Percentiles rank a stretch among this genome's conserved stretches.
phyloP scores from a whole-genome alignment of 2,113 vertebrate species.

The Nymphicus hollandicus region DNA sequence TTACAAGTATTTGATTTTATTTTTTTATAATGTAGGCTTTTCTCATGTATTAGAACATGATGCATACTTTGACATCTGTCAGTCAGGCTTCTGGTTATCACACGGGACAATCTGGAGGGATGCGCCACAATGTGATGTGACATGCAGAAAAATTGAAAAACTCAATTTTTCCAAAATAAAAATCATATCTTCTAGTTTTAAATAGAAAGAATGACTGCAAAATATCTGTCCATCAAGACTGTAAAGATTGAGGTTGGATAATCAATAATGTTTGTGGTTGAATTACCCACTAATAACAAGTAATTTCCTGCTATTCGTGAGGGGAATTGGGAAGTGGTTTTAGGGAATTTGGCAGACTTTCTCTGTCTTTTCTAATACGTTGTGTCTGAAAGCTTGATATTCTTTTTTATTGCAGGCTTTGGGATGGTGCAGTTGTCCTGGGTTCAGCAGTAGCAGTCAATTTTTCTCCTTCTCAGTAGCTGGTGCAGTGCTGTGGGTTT shows the following conservation, averaged over 20 bases:
- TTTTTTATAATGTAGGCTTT: neutral
- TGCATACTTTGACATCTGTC: constrained; percentile 32
- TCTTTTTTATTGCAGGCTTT: constrained; percentile 41
- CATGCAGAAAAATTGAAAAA: constrained; percentile 24
- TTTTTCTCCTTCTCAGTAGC: no score
- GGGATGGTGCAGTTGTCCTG: constrained; percentile 25
- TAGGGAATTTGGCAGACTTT: constrained; percentile 63
- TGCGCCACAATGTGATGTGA: neutral
- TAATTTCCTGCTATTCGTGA: constrained; percentile 69
- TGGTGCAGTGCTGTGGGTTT: no score
- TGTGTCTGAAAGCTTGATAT: constrained; percentile 55
- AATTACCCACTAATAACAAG: constrained; percentile 66
- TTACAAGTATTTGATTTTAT: neutral
- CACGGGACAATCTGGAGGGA: constrained; percentile 16
- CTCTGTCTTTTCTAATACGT: constrained; percentile 55
- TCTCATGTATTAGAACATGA: neutral
- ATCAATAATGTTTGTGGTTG: constrained; percentile 57
- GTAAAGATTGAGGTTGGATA: constrained; percentile 42
- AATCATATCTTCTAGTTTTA: constrained; percentile 43
- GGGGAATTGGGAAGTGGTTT: constrained; percentile 61
- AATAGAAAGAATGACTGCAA: constrained; percentile 39
- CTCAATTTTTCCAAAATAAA: constrained; percentile 4
- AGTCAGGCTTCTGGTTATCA: constrained; percentile 22
- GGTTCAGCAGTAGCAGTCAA: no score
- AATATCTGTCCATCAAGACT: constrained; percentile 55